Evolutionary conservation across 1,140 invertebrate species (phyloP).

Genomic region (Galendromus occidentalis): DNA sequence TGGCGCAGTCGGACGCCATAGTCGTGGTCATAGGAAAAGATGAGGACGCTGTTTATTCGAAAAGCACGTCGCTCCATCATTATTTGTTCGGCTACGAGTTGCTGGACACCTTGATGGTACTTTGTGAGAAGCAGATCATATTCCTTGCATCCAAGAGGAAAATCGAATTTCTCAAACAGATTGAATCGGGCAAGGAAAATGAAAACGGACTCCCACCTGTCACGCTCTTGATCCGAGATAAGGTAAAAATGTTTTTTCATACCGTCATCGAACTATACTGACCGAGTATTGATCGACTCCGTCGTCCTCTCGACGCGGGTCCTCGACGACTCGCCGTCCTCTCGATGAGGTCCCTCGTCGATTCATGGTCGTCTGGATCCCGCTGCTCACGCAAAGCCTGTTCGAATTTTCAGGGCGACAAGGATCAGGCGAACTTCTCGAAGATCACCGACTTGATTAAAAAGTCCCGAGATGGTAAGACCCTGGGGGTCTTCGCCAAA

Average conservation of each 20-base stretch:
- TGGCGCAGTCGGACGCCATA: constrained; percentile 63
- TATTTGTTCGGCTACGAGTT: constrained; percentile 95
- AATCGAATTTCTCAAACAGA: constrained; percentile 79
- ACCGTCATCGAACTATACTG: too few species aligned
- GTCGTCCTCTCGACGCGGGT: too few species aligned
- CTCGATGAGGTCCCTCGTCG: too few species aligned
- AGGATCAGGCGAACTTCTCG: constrained; percentile 81
- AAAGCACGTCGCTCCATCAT: constrained; percentile 79
- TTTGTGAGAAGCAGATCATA: constrained; percentile 59
- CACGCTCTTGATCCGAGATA: constrained; percentile 71
- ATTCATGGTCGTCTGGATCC: too few species aligned
- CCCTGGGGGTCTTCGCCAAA: constrained; percentile 75
- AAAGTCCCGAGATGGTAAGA: constrained; percentile 51
- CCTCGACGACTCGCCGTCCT: too few species aligned
- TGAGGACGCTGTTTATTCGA: constrained; percentile 84
- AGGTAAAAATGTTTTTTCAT: constrained; percentile 39
- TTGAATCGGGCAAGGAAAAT: constrained; percentile 71
- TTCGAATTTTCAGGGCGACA: constrained; percentile 63
- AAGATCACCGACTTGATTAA: constrained; percentile 68
- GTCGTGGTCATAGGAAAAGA: constrained; percentile 73
- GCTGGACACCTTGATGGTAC: constrained; percentile 78
- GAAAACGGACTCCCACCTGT: constrained; percentile 52
- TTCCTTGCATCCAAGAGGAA: constrained; percentile 94
- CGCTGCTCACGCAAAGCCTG: too few species aligned
- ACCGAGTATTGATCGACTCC: too few species aligned